phyloP scores from a whole-genome alignment of 2,888 invertebrate species.

The Ochropleura leucogaster region DNA sequence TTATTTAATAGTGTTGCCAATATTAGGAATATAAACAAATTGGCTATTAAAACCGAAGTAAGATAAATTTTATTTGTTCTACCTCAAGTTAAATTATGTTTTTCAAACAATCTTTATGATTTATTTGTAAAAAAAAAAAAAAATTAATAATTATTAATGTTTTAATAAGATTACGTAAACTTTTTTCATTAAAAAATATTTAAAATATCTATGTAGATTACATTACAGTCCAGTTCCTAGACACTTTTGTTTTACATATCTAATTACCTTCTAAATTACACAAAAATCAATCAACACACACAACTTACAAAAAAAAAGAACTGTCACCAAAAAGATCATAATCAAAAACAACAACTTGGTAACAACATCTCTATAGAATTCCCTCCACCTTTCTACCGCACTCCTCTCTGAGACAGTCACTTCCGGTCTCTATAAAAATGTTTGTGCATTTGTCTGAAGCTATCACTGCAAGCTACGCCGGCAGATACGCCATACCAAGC shows the following conservation, averaged over 20 bases:
- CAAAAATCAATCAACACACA: conserved; percentile 26
- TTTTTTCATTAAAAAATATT: no score
- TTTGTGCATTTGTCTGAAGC: conserved; percentile 79
- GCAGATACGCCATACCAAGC: conserved; percentile 76
- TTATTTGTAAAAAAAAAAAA: no score
- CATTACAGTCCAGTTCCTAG: neutral
- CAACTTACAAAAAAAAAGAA: conserved; percentile 22
- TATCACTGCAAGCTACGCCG: conserved; percentile 81
- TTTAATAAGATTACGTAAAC: no score
- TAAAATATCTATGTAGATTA: neutral
- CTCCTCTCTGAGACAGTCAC: conserved; percentile 81
- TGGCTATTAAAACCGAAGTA: neutral
- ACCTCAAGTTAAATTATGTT: no score
- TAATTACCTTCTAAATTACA: neutral
- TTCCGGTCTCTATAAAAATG: conserved; percentile 88
- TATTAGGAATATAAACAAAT: neutral
- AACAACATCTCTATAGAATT: conserved; percentile 75
- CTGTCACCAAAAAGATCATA: conserved; percentile 10
- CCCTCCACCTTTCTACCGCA: conserved; percentile 82
- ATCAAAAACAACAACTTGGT: conserved; percentile 43
- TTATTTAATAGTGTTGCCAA: neutral
- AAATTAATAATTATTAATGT: no score
- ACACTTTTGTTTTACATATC: neutral
- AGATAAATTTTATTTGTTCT: no score
- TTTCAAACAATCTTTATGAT: no score